A percentile compares a stretch with the other conserved stretches of the same genome.
Evolutionary conservation across 1,140 invertebrate genomes (phyloP).

Genomic region (Aphidius gifuensis): DNA sequence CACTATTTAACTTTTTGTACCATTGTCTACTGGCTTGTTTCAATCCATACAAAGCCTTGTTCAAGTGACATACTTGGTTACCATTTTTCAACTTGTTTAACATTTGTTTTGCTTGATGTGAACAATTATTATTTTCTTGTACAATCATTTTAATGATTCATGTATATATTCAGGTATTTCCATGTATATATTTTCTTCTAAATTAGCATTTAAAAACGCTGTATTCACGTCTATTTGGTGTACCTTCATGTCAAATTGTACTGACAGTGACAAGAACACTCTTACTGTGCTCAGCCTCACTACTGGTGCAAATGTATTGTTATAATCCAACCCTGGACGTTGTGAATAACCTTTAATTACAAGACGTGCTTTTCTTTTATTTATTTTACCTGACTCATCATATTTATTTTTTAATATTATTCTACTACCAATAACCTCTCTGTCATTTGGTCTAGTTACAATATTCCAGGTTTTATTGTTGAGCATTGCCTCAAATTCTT

Average conservation of each 20-base stretch:
- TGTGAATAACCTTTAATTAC: conserved; percentile 35
- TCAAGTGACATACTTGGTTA: conserved; percentile 27
- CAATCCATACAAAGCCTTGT: conserved; percentile 37
- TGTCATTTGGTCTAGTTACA: conserved; percentile 32
- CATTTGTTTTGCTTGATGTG: conserved; percentile 9
- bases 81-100: conserved; percentile 12
- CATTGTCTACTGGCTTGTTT: conserved; percentile 31
- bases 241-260: conserved; percentile 20
- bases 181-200: conserved; percentile 29
- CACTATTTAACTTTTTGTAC: conserved; percentile 4
- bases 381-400: background rate
- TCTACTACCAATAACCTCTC: conserved; percentile 31
- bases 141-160: conserved; percentile 7
- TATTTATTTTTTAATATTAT: conserved; percentile 15
- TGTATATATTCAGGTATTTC: conserved; percentile 23
- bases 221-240: conserved; percentile 35
- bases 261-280: conserved; percentile 22
- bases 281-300: conserved; percentile 25
- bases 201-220: conserved; percentile 26
- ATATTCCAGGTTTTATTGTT: conserved; percentile 43
- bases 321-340: conserved; percentile 31
- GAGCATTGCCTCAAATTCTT: conserved; percentile 34
- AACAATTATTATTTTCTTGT: background rate
- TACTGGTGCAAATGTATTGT: conserved; percentile 36
- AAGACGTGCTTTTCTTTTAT: conserved; percentile 35